These are phyloP conservation scores for Pyrrhia umbra DNA, from an alignment of 2,888 invertebrate genomes.

Conservation along the genomic window DNA sequence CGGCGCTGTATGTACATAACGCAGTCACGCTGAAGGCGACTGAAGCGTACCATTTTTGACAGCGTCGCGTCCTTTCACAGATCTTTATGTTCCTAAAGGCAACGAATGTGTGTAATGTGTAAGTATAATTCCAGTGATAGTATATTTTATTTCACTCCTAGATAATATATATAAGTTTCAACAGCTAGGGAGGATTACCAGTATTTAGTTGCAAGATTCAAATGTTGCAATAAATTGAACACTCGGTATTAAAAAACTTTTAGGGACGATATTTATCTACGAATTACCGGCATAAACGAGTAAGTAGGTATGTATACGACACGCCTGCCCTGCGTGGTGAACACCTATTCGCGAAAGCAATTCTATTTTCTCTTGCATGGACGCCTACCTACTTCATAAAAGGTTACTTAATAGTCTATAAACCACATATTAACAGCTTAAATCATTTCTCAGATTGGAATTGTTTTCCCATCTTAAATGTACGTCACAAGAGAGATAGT, in stretches of 20 bases:
- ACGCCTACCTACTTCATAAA: conserved; percentile 56
- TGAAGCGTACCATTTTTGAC: conserved; percentile 17
- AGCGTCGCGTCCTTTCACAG: neutral
- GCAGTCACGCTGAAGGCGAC: conserved; percentile 11
- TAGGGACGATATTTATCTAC: too few species aligned
- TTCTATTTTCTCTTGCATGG: conserved; percentile 69
- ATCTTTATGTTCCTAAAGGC: too few species aligned
- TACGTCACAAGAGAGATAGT: conserved; percentile 35
- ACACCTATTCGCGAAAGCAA: conserved; percentile 70
- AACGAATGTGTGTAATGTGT: too few species aligned
- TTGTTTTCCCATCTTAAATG: conserved; percentile 37
- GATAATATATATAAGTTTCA: too few species aligned
- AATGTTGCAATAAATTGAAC: too few species aligned
- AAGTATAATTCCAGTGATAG: too few species aligned
- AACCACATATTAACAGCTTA: conserved; percentile 45
- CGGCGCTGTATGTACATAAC: conserved; percentile 6
- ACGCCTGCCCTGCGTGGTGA: conserved; percentile 66
- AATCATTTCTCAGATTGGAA: conserved; percentile 35
- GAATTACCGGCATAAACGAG: too few species aligned
- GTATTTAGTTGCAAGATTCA: too few species aligned
- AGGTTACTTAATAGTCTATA: conserved; percentile 60
- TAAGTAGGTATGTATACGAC: neutral
- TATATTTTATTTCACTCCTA: too few species aligned
- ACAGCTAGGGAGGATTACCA: too few species aligned
- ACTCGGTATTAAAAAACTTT: too few species aligned